Conservation (phyloP, 2,888 invertebrate species). For the Elegia similella region DNA sequence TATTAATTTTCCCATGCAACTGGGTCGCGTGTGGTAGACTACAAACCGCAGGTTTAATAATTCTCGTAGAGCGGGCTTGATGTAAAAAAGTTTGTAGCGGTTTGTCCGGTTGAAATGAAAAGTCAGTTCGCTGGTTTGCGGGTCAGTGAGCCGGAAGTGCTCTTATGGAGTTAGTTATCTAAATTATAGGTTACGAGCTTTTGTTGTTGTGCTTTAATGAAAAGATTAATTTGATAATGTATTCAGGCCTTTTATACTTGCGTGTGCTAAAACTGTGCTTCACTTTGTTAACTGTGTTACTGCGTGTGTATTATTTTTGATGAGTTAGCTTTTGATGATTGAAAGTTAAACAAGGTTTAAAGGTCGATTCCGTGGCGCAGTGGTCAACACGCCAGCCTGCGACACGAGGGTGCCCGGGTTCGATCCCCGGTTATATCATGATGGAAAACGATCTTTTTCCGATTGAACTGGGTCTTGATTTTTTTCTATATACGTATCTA, state of each 20-base stretch:
- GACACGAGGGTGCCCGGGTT: no score
- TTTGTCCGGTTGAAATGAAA: slow-evolving; percentile 34
- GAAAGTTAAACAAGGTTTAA: no score
- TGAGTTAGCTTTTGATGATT: not conserved
- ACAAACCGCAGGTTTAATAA: slow-evolving; percentile 46
- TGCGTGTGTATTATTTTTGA: not conserved
- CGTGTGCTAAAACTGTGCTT: not conserved
- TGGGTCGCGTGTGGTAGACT: slow-evolving; percentile 37
- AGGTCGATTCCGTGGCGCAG: no score
- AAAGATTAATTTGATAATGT: slow-evolving; percentile 15
- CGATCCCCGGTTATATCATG: no score
- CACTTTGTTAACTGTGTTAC: not conserved
- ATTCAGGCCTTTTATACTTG: not conserved
- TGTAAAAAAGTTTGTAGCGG: slow-evolving; percentile 31
- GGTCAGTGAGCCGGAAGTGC: slow-evolving; percentile 27
- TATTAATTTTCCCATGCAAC: slow-evolving; percentile 36
- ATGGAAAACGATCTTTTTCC: no score
- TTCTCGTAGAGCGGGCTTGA: slow-evolving; percentile 41
- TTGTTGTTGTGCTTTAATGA: slow-evolving; percentile 4
- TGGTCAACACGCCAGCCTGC: no score
- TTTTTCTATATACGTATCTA: no score
- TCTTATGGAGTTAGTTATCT: slow-evolving; percentile 20
- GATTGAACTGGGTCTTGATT: no score
- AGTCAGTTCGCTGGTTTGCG: slow-evolving; percentile 21
- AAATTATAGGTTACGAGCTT: slow-evolving; percentile 19